Percentiles rank a stretch among this genome's conserved stretches.
Evolutionary conservation across 2,113 vertebrate species (phyloP).

Genomic region (Petroica traversi): DNA sequence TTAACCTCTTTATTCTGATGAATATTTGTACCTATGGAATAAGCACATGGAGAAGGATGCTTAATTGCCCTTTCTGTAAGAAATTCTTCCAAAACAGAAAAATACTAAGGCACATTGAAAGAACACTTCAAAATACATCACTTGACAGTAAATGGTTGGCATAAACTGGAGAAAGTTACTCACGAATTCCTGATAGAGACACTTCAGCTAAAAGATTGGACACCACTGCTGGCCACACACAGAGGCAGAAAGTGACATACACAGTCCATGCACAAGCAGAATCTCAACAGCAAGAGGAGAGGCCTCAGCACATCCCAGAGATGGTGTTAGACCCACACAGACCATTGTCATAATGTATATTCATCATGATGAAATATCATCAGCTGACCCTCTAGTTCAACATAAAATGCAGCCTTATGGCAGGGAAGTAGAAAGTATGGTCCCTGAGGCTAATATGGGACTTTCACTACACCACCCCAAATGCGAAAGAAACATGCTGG

Average conservation of each 20-base stretch:
- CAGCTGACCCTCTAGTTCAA: background rate
- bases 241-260: background rate
- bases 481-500: background rate
- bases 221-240: background rate
- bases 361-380: background rate
- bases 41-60: background rate
- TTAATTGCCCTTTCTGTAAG: background rate
- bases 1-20: background rate
- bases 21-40: background rate
- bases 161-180: background rate
- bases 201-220: background rate
- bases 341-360: accelerated
- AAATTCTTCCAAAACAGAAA: background rate
- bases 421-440: background rate
- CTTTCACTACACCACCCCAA: background rate
- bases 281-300: background rate
- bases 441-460: no score
- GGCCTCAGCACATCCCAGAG: background rate
- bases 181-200: background rate
- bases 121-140: background rate
- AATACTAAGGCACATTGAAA: background rate
- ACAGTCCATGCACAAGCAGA: background rate
- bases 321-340: background rate
- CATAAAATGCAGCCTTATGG: background rate
- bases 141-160: background rate